Percentiles rank a stretch among this genome's conserved stretches.
These are phyloP conservation scores for Sarcophaga bullata DNA, from an alignment of 1,140 invertebrate genomes.

Conservation along the genomic window DNA sequence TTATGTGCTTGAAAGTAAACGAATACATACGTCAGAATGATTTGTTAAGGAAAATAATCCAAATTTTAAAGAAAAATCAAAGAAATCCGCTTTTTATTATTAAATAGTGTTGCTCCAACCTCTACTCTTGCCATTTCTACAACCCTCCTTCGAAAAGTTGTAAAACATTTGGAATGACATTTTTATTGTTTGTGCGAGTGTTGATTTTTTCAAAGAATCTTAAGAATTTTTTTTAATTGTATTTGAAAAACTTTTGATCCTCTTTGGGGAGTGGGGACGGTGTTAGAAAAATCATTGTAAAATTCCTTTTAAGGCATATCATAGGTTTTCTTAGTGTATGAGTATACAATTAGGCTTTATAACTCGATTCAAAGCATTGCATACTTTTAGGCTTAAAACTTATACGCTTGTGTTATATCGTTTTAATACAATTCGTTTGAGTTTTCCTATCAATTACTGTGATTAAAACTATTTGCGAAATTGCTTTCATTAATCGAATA, in stretches of 20 bases:
- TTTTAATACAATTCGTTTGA: not conserved
- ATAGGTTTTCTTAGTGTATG: not conserved
- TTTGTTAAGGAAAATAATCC: not conserved
- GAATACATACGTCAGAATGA: not conserved
- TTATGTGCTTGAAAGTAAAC: too few relatives aligned
- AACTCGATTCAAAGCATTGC: not conserved
- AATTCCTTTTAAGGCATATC: constrained; percentile 2
- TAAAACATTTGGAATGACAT: not conserved
- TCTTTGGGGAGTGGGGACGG: not conserved
- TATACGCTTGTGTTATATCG: not conserved
- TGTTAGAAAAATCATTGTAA: not conserved
- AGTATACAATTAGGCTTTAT: not conserved
- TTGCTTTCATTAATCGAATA: too few relatives aligned
- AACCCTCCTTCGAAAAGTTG: not conserved
- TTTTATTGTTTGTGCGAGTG: not conserved
- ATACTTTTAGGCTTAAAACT: not conserved
- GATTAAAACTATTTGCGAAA: too few relatives aligned
- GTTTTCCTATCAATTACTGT: too few relatives aligned
- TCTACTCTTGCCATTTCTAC: not conserved
- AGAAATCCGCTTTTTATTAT: not conserved
- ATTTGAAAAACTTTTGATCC: too few relatives aligned
- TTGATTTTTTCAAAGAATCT: not conserved
- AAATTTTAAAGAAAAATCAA: not conserved
- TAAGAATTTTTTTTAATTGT: too few relatives aligned
- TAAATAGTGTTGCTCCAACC: not conserved